Percentiles rank a stretch among this genome's conserved stretches.
These are phyloP conservation scores for Cecropterus lyciades DNA, from an alignment of 1,140 invertebrate genomes.

Conservation along the genomic window DNA sequence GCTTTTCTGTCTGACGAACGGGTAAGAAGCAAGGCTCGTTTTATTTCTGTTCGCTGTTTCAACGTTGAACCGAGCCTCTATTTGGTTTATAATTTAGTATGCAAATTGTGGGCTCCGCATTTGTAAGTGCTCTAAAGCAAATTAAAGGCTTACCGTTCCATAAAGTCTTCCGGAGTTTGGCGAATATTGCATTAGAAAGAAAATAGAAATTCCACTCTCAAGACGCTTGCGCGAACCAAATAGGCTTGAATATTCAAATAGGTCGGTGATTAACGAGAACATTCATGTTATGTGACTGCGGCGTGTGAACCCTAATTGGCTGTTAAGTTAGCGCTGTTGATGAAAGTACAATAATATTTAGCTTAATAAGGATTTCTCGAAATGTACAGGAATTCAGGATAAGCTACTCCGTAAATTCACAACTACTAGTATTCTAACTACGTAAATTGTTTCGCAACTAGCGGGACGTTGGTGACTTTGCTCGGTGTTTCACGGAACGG, in stretches of 20 bases:
- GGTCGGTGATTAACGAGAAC: constrained; percentile 53
- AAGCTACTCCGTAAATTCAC: constrained; percentile 6
- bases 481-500: background rate
- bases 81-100: constrained; percentile 66
- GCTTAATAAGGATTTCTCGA: constrained; percentile 6
- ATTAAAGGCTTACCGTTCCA: constrained; percentile 59
- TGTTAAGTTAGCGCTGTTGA: constrained; percentile 39
- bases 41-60: constrained; percentile 46
- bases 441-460: constrained; percentile 19
- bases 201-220: constrained; percentile 13
- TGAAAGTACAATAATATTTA: constrained; percentile 13
- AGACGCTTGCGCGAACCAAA: constrained; percentile 42
- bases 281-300: constrained; percentile 26
- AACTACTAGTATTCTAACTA: constrained; percentile 14
- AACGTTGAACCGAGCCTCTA: constrained; percentile 44
- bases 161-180: constrained; percentile 53
- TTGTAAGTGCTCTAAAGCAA: constrained; percentile 57
- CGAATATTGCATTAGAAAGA: constrained; percentile 54
- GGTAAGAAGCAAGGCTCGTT: constrained; percentile 11
- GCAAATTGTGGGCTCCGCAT: constrained; percentile 62
- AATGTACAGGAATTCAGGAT: constrained; percentile 19
- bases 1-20: background rate
- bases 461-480: constrained; percentile 6
- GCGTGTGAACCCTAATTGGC: constrained; percentile 44
- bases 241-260: constrained; percentile 60